Conservation (phyloP, 2,888 invertebrate species). For the Drosophila meridionalis region DNA sequence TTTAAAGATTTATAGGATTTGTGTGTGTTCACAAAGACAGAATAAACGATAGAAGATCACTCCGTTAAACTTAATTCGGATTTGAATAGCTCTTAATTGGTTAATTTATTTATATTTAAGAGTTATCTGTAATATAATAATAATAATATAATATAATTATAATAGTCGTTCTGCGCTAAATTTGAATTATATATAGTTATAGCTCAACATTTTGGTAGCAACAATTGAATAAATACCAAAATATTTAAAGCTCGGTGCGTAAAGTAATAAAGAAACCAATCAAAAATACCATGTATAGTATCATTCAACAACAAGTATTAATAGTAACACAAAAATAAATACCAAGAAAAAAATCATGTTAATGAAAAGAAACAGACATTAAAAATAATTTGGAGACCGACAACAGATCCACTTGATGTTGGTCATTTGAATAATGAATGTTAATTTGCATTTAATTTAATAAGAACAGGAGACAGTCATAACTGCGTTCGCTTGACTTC, state of each 20-base stretch:
- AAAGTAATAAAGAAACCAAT: not conserved
- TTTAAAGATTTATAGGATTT: too few species aligned
- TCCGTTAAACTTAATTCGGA: too few species aligned
- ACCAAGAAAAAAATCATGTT: not conserved
- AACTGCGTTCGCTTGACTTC: constrained; percentile 65
- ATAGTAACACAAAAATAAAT: not conserved
- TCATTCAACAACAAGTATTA: not conserved
- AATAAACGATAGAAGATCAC: too few species aligned
- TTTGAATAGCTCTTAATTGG: too few species aligned
- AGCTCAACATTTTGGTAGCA: not conserved
- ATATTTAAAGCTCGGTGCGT: not conserved
- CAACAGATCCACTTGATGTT: constrained; percentile 26
- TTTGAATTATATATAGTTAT: too few species aligned
- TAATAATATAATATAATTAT: too few species aligned
- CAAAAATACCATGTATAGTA: not conserved
- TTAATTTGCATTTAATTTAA: constrained; percentile 70
- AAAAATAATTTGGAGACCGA: constrained; percentile 1
- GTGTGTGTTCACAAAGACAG: too few species aligned
- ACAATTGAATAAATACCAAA: not conserved
- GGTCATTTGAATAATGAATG: constrained; percentile 50
- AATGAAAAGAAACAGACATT: constrained; percentile 2
- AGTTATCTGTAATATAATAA: too few species aligned
- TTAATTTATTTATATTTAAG: too few species aligned
- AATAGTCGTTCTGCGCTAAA: too few species aligned
- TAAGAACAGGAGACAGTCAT: constrained; percentile 53